A percentile compares a stretch with the other conserved stretches of the same genome.
Evolutionary conservation across 2,113 vertebrate species (phyloP).

Genomic region (Carettochelys insculpta): DNA sequence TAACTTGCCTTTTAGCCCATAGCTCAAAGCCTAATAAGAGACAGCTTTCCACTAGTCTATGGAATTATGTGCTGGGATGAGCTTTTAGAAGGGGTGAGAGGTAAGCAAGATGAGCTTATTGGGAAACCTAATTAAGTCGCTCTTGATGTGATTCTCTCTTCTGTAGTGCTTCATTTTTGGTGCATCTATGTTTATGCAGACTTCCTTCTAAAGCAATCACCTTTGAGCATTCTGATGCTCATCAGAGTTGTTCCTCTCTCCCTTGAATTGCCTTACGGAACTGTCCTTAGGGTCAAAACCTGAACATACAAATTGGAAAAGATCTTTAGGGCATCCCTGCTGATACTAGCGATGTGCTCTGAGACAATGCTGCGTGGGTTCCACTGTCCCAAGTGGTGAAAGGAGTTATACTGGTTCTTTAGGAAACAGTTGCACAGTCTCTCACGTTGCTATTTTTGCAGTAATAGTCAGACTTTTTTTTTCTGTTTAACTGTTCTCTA

Average conservation of each 20-base stretch:
- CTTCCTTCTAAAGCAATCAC: slow-evolving; percentile 8
- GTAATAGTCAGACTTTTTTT: background rate
- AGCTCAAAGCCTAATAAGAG: background rate
- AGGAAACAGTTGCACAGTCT: background rate
- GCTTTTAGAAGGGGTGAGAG: background rate
- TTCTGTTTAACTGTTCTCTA: background rate
- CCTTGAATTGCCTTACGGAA: slow-evolving; percentile 32
- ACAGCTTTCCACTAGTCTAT: background rate
- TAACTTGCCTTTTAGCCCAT: accelerated
- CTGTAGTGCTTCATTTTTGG: background rate
- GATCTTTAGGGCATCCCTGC: background rate
- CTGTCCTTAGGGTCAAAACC: slow-evolving; percentile 35
- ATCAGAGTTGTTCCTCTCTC: slow-evolving; percentile 42
- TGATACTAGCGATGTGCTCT: background rate
- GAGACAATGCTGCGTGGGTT: background rate
- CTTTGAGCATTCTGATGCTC: background rate
- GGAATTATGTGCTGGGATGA: background rate
- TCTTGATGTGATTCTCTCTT: background rate
- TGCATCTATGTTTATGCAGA: background rate
- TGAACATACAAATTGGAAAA: background rate
- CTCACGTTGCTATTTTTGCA: background rate
- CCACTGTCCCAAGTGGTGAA: no score
- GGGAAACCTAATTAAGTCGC: background rate
- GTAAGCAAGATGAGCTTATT: background rate
- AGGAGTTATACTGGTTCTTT: background rate